A percentile compares a stretch with the other conserved stretches of the same genome.
These are phyloP conservation scores for Coptotermes formosanus DNA, from an alignment of 1,140 invertebrate genomes.

Conservation along the genomic window DNA sequence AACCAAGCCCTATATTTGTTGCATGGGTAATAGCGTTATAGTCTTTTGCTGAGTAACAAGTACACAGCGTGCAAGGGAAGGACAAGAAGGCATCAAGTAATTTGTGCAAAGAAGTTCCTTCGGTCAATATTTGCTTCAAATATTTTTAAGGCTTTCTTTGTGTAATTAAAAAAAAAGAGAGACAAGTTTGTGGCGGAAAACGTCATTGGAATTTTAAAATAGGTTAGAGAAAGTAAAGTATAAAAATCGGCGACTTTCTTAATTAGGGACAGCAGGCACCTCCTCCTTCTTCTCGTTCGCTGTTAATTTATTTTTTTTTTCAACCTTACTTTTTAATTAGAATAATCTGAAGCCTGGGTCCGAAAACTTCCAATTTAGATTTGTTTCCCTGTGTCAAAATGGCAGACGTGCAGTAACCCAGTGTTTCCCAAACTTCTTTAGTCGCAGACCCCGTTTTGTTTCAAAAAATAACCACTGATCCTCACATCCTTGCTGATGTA, in stretches of 20 bases:
- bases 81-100: neutral
- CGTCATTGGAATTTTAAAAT: constrained; percentile 27
- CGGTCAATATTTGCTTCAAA: constrained; percentile 28
- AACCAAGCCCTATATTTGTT: neutral
- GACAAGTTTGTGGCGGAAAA: neutral
- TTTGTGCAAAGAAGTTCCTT: constrained; percentile 22
- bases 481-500: no score
- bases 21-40: neutral
- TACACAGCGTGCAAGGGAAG: neutral
- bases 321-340: constrained; percentile 19
- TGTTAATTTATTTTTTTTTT: constrained; percentile 28
- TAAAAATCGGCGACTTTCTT: constrained; percentile 27
- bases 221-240: neutral
- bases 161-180: constrained; percentile 6
- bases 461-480: no score
- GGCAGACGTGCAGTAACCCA: neutral
- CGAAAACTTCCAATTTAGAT: neutral
- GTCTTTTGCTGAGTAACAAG: neutral
- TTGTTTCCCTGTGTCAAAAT: neutral
- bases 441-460: no score
- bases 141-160: constrained; percentile 20
- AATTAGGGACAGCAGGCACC: constrained; percentile 22
- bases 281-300: neutral
- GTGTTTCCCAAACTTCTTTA: no score
- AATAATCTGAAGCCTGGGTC: neutral